Base-by-base conservation (phyloP, 2,888 invertebrate genomes). In the Caenorhabditis plicata region DNA sequence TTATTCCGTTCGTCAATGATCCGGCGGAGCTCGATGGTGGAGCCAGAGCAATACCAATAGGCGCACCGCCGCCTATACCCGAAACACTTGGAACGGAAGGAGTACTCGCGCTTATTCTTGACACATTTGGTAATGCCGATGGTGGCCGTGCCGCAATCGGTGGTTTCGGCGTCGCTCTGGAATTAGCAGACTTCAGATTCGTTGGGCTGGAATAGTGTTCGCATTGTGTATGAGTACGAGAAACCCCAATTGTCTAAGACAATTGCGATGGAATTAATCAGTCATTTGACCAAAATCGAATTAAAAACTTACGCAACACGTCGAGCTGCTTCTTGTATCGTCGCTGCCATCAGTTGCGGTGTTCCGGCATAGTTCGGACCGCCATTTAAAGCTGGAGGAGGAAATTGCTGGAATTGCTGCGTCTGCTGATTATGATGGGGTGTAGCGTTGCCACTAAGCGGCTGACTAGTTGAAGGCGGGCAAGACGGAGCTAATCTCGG, bases 341-440 rank as follows among this genome's bases (percentile, higher is more conserved):
- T 35, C 8, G 62, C 68, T 4, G 52, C 43, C 50, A 68, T 62
- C 39, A 64, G n/a, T 32, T 64, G 68, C 15, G 64, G 48, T 26
- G 47, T 55, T 26, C 60, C 60, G 13, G 54, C 35, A 25, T 61
- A 61, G n/a, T 42, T 40, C 2, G 60, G 47, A 9, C 60, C 60
- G 9, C 60, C 60, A 33, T 19, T 25, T 2, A 44, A 19, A 4
- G 23, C 33, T n/a, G 44, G 44, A n/a, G 44, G 44, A 15, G 44
- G 44, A 17, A 44, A 44, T 33, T 33, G 33, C 9, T 15, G n/a
- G n/a, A n/a, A n/a, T n/a, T n/a, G n/a, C n/a, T n/a, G n/a, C n/a
- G n/a, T n/a, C n/a, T n/a, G n/a, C n/a, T n/a, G n/a, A n/a, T n/a
- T n/a, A n/a, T n/a, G n/a, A n/a, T n/a, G n/a, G n/a, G n/a, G n/a